These are phyloP conservation scores for Philopotamus ludificatus DNA, from an alignment of 1,140 invertebrate genomes.

Conservation along the genomic window DNA sequence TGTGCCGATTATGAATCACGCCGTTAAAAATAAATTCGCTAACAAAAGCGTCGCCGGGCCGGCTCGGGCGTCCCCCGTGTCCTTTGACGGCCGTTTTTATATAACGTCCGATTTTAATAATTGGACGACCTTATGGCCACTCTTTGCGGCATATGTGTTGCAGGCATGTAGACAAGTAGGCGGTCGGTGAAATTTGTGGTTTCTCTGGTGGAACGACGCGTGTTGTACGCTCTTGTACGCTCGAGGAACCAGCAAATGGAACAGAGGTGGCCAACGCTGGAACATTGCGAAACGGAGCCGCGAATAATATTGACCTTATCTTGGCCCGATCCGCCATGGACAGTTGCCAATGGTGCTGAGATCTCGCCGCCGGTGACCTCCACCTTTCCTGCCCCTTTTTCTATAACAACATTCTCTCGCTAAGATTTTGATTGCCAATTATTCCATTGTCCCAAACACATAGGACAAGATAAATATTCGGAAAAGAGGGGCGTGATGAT, in stretches of 20 bases:
- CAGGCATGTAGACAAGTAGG: constrained; percentile 20
- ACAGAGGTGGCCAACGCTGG: background rate
- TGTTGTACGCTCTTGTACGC: background rate
- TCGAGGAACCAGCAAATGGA: background rate
- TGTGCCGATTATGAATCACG: constrained; percentile 1
- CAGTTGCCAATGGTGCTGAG: background rate
- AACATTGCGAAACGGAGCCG: background rate
- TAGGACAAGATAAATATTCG: background rate
- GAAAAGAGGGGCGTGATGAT: background rate
- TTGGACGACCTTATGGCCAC: too few species aligned
- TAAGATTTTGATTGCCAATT: too few species aligned
- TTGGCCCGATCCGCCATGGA: background rate
- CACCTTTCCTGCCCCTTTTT: background rate
- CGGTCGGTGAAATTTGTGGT: constrained; percentile 21
- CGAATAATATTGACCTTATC: background rate
- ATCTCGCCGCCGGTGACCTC: background rate
- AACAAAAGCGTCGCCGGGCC: background rate
- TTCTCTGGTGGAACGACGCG: constrained; percentile 6
- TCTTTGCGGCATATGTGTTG: background rate
- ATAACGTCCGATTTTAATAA: too few species aligned
- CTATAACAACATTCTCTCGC: too few species aligned
- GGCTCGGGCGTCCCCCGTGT: background rate
- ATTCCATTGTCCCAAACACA: background rate
- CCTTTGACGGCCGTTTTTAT: too few species aligned
- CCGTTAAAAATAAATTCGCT: background rate